phyloP scores from a whole-genome alignment of 92 coral and sea anemone species.

The Meandrina meandrites region DNA sequence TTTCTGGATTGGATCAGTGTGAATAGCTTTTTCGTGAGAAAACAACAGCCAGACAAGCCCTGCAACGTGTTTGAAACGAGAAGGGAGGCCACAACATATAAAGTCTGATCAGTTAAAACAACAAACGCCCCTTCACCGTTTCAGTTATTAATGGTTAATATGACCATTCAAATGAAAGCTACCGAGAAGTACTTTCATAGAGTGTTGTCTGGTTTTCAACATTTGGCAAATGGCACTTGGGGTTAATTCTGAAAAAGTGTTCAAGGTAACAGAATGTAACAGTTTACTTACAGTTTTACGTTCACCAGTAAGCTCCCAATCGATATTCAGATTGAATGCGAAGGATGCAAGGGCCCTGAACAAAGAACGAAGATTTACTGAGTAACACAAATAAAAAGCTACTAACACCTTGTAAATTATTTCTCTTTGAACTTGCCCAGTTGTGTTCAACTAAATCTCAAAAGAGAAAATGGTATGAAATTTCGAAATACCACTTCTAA shows the following conservation, averaged over 20 bases:
- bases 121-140: too few relatives aligned
- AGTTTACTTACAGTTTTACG: constrained; percentile 50
- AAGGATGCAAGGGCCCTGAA: constrained; percentile 88
- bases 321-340: constrained; percentile 95
- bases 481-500: too few relatives aligned
- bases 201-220: background rate
- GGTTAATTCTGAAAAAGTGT: background rate
- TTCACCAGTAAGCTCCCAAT: constrained; percentile 89
- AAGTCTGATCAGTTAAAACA: too few relatives aligned
- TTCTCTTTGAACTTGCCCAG: background rate
- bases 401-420: background rate
- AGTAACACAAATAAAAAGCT: background rate
- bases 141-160: too few relatives aligned
- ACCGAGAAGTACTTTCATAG: background rate
- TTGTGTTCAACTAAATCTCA: too few relatives aligned
- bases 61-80: too few relatives aligned
- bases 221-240: background rate
- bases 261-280: too few relatives aligned
- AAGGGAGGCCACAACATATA: too few relatives aligned
- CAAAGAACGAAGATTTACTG: background rate
- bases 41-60: too few relatives aligned
- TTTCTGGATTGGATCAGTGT: too few relatives aligned
- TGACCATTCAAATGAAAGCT: background rate
- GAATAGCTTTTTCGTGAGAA: too few relatives aligned
- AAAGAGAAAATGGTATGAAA: too few relatives aligned